Percentiles rank a stretch among this genome's conserved stretches.
phyloP scores from a whole-genome alignment of 2,797 vertebrate species.

The Propithecus perrieri region DNA sequence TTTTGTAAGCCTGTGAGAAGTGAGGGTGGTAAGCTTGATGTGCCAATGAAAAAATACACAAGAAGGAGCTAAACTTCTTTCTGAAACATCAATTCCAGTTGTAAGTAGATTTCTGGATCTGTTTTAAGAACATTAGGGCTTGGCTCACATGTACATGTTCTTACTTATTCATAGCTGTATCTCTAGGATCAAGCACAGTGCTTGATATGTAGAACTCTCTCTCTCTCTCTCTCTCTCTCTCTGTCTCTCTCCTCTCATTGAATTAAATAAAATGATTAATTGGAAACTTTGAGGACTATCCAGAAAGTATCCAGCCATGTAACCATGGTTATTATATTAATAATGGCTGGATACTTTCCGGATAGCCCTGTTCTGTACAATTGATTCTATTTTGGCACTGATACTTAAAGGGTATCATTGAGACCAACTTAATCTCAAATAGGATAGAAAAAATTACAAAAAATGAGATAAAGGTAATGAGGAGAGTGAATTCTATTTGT shows the following conservation, averaged over 20 bases:
- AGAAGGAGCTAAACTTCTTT: background rate
- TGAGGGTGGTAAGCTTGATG: background rate
- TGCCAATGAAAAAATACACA: background rate
- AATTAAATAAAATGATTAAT: background rate
- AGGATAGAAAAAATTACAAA: background rate
- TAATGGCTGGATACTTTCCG: no score
- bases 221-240: background rate
- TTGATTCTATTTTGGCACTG: background rate
- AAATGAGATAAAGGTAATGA: background rate
- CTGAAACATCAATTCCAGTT: background rate
- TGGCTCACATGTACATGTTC: fast-evolving
- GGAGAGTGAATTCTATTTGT: background rate
- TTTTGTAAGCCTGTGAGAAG: background rate
- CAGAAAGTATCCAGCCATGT: no score
- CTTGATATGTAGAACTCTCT: background rate
- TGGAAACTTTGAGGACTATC: background rate
- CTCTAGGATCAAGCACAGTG: background rate
- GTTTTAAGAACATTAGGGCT: background rate
- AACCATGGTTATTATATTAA: no score
- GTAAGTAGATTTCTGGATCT: background rate
- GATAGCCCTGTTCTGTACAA: background rate
- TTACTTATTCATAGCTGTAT: background rate
- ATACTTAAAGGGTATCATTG: background rate
- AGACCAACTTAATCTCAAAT: background rate
- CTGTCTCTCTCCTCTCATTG: background rate